Conservation (phyloP, 2,888 invertebrate species). For the Atethmia centrago region DNA sequence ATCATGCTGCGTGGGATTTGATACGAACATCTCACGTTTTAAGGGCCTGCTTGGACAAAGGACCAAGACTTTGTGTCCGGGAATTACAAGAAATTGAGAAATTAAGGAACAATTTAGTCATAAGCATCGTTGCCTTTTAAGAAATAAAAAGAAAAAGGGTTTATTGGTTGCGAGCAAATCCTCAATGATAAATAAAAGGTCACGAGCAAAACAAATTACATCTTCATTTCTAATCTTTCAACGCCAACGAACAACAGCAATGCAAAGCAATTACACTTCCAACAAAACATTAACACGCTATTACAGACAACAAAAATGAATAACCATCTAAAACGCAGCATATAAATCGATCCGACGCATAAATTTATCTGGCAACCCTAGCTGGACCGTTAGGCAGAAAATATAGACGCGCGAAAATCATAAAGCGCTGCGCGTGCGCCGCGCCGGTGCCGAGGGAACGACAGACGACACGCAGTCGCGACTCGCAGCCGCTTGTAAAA, state of each 20-base stretch:
- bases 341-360: conserved; percentile 65
- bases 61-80: neutral
- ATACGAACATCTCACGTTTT: conserved; percentile 53
- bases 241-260: neutral
- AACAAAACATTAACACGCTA: conserved; percentile 32
- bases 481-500: conserved; percentile 60
- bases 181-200: neutral
- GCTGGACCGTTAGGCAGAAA: conserved; percentile 76
- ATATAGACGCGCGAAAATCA: conserved; percentile 84
- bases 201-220: neutral
- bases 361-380: conserved; percentile 77
- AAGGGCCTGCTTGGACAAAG: conserved; percentile 29
- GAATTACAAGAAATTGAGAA: neutral
- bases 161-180: neutral
- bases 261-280: conserved; percentile 21
- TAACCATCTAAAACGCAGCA: conserved; percentile 50
- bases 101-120: neutral
- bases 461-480: conserved; percentile 66
- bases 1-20: conserved; percentile 63
- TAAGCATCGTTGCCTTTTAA: neutral
- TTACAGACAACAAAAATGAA: conserved; percentile 46
- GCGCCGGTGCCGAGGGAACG: conserved; percentile 59
- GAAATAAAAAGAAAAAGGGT: no score
- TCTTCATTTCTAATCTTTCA: neutral
- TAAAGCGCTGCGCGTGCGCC: conserved; percentile 75